Evolutionary conservation across 2,113 vertebrate species (phyloP).

Genomic region (Psittacus erithacus): DNA sequence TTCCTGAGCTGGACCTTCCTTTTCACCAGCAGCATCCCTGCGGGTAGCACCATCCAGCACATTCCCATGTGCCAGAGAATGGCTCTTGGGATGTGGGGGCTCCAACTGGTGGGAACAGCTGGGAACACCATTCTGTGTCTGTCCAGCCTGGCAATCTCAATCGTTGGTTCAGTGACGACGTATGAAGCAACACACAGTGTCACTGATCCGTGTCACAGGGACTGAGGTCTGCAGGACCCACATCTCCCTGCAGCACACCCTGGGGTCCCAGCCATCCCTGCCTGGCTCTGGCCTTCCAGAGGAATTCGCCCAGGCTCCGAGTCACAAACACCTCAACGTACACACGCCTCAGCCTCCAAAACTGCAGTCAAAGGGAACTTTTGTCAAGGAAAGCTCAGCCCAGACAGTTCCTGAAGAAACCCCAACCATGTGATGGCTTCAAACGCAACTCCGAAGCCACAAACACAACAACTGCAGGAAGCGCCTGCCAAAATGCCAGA

Average conservation of each 20-base stretch:
- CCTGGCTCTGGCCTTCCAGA: not conserved
- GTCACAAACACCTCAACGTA: not conserved
- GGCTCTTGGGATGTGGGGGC: not conserved
- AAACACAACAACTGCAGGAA: slow-evolving; percentile 48
- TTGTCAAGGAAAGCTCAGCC: slow-evolving; percentile 45
- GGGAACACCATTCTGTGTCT: not conserved
- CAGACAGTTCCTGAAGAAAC: slow-evolving; percentile 64
- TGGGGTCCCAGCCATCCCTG: fast-evolving
- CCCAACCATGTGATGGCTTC: slow-evolving; percentile 48
- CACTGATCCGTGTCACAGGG: not conserved
- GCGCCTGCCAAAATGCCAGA: slow-evolving; percentile 58
- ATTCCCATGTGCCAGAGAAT: not conserved
- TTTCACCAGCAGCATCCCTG: not conserved
- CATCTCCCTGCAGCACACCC: not conserved
- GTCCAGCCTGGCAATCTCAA: not conserved
- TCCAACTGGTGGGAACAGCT: fast-evolving
- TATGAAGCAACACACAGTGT: fast-evolving
- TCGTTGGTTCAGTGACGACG: fast-evolving
- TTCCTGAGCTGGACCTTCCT: not conserved
- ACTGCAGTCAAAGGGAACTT: slow-evolving; percentile 42
- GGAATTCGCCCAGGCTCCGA: not conserved
- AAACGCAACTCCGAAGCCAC: slow-evolving; percentile 66
- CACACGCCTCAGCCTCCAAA: not conserved
- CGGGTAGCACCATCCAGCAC: not conserved
- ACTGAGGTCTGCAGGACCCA: not conserved